Base-by-base conservation (phyloP, 2,113 vertebrate species). In the Dendropsophus ebraccatus region DNA sequence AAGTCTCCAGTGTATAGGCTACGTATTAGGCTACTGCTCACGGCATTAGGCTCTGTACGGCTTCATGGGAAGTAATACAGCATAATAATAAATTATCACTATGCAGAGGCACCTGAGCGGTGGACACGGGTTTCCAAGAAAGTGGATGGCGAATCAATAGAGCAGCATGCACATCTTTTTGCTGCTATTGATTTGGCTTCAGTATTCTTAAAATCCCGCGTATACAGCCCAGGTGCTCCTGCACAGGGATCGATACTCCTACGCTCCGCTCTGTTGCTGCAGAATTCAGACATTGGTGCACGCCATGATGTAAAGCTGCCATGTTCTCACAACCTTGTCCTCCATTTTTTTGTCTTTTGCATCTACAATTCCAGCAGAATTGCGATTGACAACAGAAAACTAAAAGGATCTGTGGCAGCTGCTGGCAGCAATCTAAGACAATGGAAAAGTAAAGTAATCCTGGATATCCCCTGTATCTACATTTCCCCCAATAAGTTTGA, bases 361-460 rank as follows among this genome's bases (percentile, higher is more conserved):
- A 28, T 28, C 25, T 13, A 25, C 9, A 8, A 1, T 32, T 45
- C 37, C 41, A 4, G 21, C 11, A 45, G 28, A 56, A 37, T 13
- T 19, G 28, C 30, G 74, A 30, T n/a, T 13, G 21, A 10, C 37
- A n/a, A 12, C n/a, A n/a, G n/a, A n/a, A n/a, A n/a, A n/a, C 28
- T 30, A 78, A 78, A 32, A 41, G 32, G 32, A 13, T 58, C 76
- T 25, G 76, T 54, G 60, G 76, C 76, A 58, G 49, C 74, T 54
- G 4, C 16, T 37, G 67, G n/a, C n/a, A n/a, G n/a, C n/a, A n/a
- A n/a, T n/a, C n/a, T n/a, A n/a, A n/a, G n/a, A n/a, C n/a, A n/a
- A n/a, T n/a, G n/a, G n/a, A n/a, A n/a, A n/a, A n/a, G n/a, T n/a
- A n/a, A n/a, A n/a, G n/a, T n/a, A n/a, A n/a, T n/a, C n/a, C n/a